Evolutionary conservation across 2,888 invertebrate species (phyloP), one percentile per base, ranked within the genome.

Genomic region (Gymnocheta viridis): DNA sequence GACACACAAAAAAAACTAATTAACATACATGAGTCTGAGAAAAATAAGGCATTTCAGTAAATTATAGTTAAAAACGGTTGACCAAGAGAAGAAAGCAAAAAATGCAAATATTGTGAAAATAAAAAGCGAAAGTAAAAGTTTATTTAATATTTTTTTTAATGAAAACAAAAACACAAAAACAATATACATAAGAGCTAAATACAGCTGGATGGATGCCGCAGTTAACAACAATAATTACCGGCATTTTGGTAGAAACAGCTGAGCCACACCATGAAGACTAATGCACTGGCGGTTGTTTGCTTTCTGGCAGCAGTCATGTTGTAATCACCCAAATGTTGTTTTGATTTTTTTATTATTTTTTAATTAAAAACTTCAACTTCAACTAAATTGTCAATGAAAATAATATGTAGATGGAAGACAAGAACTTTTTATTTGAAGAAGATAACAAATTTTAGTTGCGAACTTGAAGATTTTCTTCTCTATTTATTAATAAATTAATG

Each of bases 241-340:
- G 89, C 90, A 86, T 88, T 88, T 87, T 87, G 84, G 60, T 82
- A 70, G 47, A 85, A 86, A 74, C 86, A 86, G 69, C 87, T 86
- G 86, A 85, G 85, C 56, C 82, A 72, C 22, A 82, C 29, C 44
- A 81, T 41, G 44, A 81, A 67, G 44, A 81, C 10, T 24, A 79
- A 27, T 56, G 47, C 22, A 19, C 24, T 12, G 19, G 47, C 58
- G 27, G 35, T 14, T 58, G 58, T 74, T 76, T 14, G 44, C n/a
- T 51, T 78, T 54, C 64, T 76, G 70, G 69, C 74, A 82, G 70
- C 41, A 41, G n/a, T 58, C 69, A 78, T 81, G 10, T 27, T 69
- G 60, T 72, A 81, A 51, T 73, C 49, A 49, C 58, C n/a, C n/a
- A 76, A 74, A 35, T 49, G 6, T 29, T 56, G n/a, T 0, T 17